Conservation (phyloP, 2,113 vertebrate species). For the Zosterops pallidus region DNA sequence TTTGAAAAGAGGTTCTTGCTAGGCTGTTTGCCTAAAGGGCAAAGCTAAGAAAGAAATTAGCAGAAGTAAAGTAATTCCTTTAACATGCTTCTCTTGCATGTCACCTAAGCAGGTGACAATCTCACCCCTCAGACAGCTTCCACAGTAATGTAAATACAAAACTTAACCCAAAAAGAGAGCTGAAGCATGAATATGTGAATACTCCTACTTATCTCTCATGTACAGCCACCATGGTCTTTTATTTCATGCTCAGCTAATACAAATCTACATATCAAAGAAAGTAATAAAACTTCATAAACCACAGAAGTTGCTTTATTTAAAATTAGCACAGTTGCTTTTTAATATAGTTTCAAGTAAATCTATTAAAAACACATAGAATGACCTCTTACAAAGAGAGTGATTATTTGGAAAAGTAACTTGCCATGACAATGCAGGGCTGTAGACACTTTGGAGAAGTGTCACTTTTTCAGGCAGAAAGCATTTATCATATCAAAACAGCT, state of each 20-base stretch:
- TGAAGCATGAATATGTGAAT: not conserved
- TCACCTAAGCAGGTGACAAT: not conserved
- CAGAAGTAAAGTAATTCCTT: not conserved
- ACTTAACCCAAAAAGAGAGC: not conserved
- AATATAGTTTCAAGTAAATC: not conserved
- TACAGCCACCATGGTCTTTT: slow-evolving; percentile 24
- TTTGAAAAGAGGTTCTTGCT: not conserved
- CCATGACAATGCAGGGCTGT: not conserved
- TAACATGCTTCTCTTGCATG: not conserved
- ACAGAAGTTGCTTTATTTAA: not conserved
- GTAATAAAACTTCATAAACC: not conserved
- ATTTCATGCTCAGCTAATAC: slow-evolving; percentile 30
- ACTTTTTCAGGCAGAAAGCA: slow-evolving; percentile 25
- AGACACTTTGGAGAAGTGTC: slow-evolving; percentile 2
- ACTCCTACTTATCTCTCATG: not conserved
- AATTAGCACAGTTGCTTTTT: not conserved
- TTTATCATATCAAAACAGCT: not conserved
- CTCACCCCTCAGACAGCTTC: not conserved
- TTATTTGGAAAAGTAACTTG: slow-evolving; percentile 31
- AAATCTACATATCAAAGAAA: slow-evolving; percentile 58
- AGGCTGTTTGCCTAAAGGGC: not conserved
- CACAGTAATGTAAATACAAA: not conserved
- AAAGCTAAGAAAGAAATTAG: not conserved
- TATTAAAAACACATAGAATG: slow-evolving; percentile 34
- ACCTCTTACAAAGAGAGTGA: slow-evolving; percentile 37